phyloP scores from a whole-genome alignment of 2,797 vertebrate genomes.

The Malacoraja senta region DNA sequence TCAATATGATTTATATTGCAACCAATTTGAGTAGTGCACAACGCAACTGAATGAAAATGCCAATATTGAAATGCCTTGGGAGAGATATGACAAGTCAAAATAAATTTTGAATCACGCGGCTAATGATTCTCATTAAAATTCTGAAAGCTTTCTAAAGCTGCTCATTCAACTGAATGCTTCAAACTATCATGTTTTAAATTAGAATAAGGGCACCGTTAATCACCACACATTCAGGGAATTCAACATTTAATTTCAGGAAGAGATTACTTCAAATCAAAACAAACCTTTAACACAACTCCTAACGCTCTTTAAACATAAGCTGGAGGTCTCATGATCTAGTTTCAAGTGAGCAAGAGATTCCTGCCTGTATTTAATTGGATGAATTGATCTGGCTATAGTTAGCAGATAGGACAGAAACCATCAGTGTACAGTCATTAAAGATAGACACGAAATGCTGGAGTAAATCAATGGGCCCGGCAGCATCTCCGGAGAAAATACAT shows the following conservation, averaged over 20 bases:
- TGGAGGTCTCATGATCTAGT: background rate
- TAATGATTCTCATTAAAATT: background rate
- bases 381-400: no score
- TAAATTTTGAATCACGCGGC: background rate
- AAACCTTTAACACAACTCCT: background rate
- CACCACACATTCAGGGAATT: background rate
- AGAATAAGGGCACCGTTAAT: background rate
- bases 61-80: background rate
- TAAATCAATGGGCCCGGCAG: no score
- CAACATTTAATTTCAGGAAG: slow-evolving; percentile 8
- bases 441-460: no score
- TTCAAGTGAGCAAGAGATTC: no score
- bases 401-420: no score
- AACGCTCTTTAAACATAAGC: background rate
- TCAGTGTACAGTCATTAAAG: no score
- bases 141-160: background rate
- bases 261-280: background rate
- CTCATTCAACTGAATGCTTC: background rate
- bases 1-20: background rate
- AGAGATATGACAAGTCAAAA: slow-evolving; percentile 1
- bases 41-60: background rate
- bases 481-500: no score
- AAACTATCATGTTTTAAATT: slow-evolving; percentile 16
- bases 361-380: background rate
- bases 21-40: background rate